Evolutionary conservation across 2,113 vertebrate genomes (phyloP), one percentile per base, ranked within the genome.

Genomic region (Gavia stellata): DNA sequence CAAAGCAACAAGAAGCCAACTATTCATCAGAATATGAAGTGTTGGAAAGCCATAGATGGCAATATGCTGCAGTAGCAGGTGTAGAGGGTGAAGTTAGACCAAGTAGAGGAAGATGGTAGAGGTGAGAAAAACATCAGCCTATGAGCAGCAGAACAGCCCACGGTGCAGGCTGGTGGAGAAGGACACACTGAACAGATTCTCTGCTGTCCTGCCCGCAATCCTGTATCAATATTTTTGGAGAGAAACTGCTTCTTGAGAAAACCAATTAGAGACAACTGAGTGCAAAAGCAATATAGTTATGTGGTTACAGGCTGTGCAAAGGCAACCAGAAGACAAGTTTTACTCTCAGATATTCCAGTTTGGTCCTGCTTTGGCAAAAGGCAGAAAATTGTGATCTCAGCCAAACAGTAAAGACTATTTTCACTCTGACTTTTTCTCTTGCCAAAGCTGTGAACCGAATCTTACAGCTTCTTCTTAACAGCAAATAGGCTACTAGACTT

Each of bases 21-120:
- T 96, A 80, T 95, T 97, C 89, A 94, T 80, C 50, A 82, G 84
- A 45, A 53, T 58, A 92, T 81, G 71, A 96, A 86, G 68, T 88
- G 78, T 4, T 89, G 81, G 92, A 86, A 82, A 94, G 53, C 29
- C 58, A 15, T 55, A 58, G 34, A 70, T 62, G 33, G 58, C 65
- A 90, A 86, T 68, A 92, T 59, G 36, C 78, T 90, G 62, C 45
- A 73, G 66, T 6, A 83, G 74, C 80, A 96, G 94, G 92, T 94
- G 92, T 45, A 84, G 34, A 29, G n/a, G 8, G 28, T 94, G 81
- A 79, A 63, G 47, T 87, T 52, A 84, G 73, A 56, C 23, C 53
- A 63, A 56, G 62, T 3, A 55, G 21, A 90, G 47, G 29, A 74
- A 58, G 73, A 91, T 42, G 44, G 70, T 93, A 92, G 52, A 92